phyloP scores from a whole-genome alignment of 2,888 invertebrate genomes.

The Clanis bilineata region DNA sequence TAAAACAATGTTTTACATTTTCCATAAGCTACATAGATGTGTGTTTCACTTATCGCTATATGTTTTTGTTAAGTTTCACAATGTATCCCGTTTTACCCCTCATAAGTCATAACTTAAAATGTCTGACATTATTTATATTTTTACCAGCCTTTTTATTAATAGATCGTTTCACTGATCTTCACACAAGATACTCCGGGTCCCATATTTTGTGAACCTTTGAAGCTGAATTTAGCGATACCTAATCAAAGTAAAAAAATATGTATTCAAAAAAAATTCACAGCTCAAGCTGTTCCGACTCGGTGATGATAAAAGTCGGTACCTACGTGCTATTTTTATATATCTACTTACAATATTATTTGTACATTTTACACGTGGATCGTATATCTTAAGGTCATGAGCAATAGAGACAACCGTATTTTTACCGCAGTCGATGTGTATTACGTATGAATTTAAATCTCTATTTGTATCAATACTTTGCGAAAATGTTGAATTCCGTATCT shows the following conservation, averaged over 20 bases:
- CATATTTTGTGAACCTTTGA: neutral
- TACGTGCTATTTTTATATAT: neutral
- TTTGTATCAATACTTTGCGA: neutral
- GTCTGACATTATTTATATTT: too few relatives aligned
- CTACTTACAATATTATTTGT: neutral
- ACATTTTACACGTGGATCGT: constrained; percentile 1
- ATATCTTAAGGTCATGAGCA: constrained; percentile 2
- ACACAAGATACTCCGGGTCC: neutral
- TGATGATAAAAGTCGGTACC: neutral
- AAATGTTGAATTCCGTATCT: too few relatives aligned
- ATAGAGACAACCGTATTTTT: neutral
- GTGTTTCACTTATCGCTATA: too few relatives aligned
- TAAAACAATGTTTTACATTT: too few relatives aligned
- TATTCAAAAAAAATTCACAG: neutral
- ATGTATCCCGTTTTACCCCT: too few relatives aligned
- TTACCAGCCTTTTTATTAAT: too few relatives aligned
- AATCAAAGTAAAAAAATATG: neutral
- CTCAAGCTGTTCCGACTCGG: neutral
- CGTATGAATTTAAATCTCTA: neutral
- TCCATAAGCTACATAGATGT: too few relatives aligned
- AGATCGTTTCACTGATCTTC: neutral
- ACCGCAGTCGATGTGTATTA: neutral
- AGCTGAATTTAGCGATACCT: too few relatives aligned
- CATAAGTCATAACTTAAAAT: too few relatives aligned
- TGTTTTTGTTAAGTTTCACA: too few relatives aligned